Conservation (phyloP, 2,888 invertebrate species). For the Epistrophe grossulariae region DNA sequence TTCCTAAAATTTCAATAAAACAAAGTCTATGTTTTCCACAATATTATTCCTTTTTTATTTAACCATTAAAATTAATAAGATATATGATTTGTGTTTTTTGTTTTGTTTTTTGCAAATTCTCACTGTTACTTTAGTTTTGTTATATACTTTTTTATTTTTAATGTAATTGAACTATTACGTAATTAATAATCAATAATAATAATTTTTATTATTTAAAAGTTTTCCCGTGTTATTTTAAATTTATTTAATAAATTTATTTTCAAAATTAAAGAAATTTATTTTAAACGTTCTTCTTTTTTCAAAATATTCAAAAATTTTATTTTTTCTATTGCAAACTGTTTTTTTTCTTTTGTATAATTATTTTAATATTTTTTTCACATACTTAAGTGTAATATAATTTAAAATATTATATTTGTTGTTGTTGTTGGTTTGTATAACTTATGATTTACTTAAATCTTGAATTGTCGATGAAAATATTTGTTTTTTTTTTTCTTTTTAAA, state of each 20-base stretch:
- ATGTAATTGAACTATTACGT: slow-evolving; percentile 76
- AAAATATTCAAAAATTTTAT: slow-evolving; percentile 51
- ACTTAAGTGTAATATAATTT: slow-evolving; percentile 63
- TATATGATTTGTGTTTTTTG: slow-evolving; percentile 63
- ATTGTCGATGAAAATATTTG: slow-evolving; percentile 74
- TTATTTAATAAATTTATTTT: slow-evolving; percentile 53
- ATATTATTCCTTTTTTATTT: slow-evolving; percentile 71
- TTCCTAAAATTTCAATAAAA: slow-evolving; percentile 23
- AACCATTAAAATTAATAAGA: slow-evolving; percentile 76
- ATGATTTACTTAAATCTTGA: slow-evolving; percentile 70
- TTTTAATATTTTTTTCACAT: slow-evolving; percentile 61
- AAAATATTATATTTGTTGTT: slow-evolving; percentile 56
- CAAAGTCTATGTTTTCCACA: slow-evolving; percentile 42
- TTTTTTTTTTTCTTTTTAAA: slow-evolving; percentile 39
- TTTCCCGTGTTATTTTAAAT: slow-evolving; percentile 51
- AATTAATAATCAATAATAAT: slow-evolving; percentile 73
- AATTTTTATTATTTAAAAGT: slow-evolving; percentile 59
- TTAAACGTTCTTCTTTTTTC: slow-evolving; percentile 35
- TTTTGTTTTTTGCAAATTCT: slow-evolving; percentile 68
- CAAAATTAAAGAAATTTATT: slow-evolving; percentile 55
- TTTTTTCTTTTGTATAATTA: slow-evolving; percentile 61
- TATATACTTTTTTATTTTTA: slow-evolving; percentile 64
- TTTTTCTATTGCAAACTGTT: slow-evolving; percentile 66
- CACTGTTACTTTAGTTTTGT: slow-evolving; percentile 73
- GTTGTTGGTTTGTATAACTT: slow-evolving; percentile 69